Conservation (phyloP, 2,113 vertebrate genomes). For the Trogon melanurus region DNA sequence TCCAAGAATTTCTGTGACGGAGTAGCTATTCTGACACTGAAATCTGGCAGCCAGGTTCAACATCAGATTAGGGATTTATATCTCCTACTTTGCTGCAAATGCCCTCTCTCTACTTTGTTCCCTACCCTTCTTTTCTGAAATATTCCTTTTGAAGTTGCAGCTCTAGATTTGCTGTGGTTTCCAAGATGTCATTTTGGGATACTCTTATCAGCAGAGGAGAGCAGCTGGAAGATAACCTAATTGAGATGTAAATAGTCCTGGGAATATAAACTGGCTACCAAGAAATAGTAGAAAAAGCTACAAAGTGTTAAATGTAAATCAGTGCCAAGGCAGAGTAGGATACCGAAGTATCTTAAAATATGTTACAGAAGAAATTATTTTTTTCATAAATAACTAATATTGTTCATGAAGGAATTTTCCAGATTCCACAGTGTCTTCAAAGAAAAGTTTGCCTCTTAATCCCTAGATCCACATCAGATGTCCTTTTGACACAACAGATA, state of each 20-base stretch:
- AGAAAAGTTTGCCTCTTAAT: neutral
- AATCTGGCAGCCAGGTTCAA: neutral
- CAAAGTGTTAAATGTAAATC: neutral
- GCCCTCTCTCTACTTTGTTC: neutral
- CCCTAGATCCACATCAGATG: neutral
- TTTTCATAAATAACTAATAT: neutral
- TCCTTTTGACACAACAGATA: neutral
- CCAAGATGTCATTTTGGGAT: neutral
- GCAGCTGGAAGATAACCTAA: neutral
- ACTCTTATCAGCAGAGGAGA: neutral
- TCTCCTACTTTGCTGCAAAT: neutral
- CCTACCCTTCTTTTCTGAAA: neutral
- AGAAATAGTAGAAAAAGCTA: neutral
- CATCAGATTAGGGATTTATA: neutral
- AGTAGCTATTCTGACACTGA: neutral
- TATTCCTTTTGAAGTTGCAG: neutral
- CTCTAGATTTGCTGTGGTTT: neutral
- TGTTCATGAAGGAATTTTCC: neutral
- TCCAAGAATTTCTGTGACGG: neutral
- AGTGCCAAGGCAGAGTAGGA: neutral
- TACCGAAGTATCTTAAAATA: neutral
- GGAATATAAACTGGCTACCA: neutral
- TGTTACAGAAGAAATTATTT: accelerated
- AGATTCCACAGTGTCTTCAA: neutral
- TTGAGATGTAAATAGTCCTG: neutral